Conservation (phyloP, 2,888 invertebrate species). For the Meghimatium bilineatum region DNA sequence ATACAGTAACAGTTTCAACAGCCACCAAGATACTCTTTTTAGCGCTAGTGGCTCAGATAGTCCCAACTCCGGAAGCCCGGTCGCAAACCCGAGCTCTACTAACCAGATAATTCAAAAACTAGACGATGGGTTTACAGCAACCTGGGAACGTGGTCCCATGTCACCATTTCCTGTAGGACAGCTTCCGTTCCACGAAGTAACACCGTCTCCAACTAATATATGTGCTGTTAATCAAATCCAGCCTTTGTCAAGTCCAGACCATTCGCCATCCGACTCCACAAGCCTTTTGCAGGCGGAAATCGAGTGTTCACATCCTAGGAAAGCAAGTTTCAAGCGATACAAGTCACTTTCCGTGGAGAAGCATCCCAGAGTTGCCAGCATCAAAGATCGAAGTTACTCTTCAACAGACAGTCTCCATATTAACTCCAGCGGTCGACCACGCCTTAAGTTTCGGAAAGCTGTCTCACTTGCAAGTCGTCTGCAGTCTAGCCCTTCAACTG, state of each 20-base stretch:
- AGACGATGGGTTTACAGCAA: slow-evolving; percentile 67
- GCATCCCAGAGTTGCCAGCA: slow-evolving; percentile 68
- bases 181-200: slow-evolving; percentile 43
- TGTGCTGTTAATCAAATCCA: slow-evolving; percentile 25
- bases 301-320: slow-evolving; percentile 39
- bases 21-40: slow-evolving; percentile 52
- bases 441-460: slow-evolving; percentile 73
- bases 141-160: slow-evolving; percentile 67
- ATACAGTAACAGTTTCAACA: slow-evolving; percentile 44
- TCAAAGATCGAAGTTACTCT: slow-evolving; percentile 70
- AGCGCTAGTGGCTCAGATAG: slow-evolving; percentile 48
- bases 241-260: slow-evolving; percentile 30
- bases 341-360: slow-evolving; percentile 69
- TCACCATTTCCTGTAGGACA: slow-evolving; percentile 39
- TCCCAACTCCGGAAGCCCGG: slow-evolving; percentile 16
- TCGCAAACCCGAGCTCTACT: slow-evolving; percentile 33
- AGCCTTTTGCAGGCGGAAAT: slow-evolving; percentile 39
- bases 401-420: slow-evolving; percentile 73
- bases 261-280: slow-evolving; percentile 41
- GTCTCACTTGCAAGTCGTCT: slow-evolving; percentile 71
- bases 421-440: slow-evolving; percentile 64
- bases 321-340: slow-evolving; percentile 67
- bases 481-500: slow-evolving; percentile 75
- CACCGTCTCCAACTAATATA: slow-evolving; percentile 36
- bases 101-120: slow-evolving; percentile 68